phyloP scores from a whole-genome alignment of 2,797 vertebrate species.

The Pangasius krempfi region DNA sequence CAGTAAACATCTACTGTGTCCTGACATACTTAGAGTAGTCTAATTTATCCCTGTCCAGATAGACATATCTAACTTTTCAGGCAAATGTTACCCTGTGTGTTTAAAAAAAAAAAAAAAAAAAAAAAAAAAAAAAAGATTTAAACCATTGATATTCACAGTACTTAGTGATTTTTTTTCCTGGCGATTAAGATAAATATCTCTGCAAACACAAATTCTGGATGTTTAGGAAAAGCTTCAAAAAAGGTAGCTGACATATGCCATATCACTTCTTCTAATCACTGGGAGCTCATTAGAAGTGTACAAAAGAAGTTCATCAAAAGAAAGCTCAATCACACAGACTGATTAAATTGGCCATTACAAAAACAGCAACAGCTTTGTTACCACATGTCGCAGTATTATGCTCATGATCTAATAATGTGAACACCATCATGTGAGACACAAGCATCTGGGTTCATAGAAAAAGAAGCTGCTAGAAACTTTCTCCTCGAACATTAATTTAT shows the following conservation, averaged over 20 bases:
- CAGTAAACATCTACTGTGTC: neutral
- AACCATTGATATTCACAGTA: neutral
- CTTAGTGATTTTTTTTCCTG: neutral
- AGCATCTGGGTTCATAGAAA: neutral
- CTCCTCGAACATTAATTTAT: neutral
- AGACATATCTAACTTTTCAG: neutral
- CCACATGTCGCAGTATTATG: neutral
- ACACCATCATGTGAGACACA: neutral
- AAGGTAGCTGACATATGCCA: neutral
- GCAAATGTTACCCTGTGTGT: neutral
- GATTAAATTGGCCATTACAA: neutral
- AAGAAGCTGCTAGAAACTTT: neutral
- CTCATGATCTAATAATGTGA: constrained; percentile 3
- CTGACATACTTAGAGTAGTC: neutral
- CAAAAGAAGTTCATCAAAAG: neutral
- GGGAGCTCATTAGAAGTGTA: neutral
- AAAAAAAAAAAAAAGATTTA: neutral
- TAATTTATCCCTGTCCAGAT: neutral
- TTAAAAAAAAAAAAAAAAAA: no score
- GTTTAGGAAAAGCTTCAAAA: neutral
- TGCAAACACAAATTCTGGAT: neutral
- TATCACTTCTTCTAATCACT: neutral
- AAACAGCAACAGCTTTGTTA: neutral
- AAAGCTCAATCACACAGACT: neutral
- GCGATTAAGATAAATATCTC: neutral